Conservation (phyloP, 1,140 invertebrate species). For the Heliconius eleuchia region DNA sequence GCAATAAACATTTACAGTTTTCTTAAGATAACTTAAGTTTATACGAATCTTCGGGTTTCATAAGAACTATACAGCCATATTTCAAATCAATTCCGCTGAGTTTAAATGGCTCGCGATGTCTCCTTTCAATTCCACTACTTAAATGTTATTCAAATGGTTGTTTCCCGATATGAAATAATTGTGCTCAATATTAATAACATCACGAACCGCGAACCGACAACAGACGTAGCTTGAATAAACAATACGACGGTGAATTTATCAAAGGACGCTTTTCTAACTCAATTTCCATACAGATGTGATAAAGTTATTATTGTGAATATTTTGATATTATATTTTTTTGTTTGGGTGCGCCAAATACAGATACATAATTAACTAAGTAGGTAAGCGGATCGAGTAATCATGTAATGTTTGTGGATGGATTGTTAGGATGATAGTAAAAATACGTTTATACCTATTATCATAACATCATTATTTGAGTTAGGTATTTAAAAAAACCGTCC, state of each 20-base stretch:
- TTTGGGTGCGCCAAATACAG: background rate
- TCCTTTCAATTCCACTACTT: conserved; percentile 21
- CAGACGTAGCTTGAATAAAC: conserved; percentile 51
- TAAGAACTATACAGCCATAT: background rate
- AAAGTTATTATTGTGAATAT: conserved; percentile 38
- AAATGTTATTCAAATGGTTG: conserved; percentile 24
- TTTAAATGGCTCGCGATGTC: conserved; percentile 10
- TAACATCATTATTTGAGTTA: too few species aligned
- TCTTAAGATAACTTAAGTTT: background rate
- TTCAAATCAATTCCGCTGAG: conserved; percentile 10
- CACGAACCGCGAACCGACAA: conserved; percentile 38
- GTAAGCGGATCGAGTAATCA: background rate
- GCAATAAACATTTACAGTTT: too few species aligned
- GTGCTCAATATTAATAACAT: conserved; percentile 39
- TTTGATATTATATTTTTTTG: background rate
- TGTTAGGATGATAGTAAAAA: too few species aligned
- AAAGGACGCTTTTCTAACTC: conserved; percentile 36
- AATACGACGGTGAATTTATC: conserved; percentile 54
- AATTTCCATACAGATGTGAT: conserved; percentile 38
- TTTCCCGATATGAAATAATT: conserved; percentile 36
- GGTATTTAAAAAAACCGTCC: too few species aligned
- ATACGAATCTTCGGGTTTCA: background rate
- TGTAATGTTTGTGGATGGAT: too few species aligned
- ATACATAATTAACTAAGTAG: background rate
- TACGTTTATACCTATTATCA: too few species aligned